Conservation (phyloP, 2,113 vertebrate species). For the Pluvialis apricaria region DNA sequence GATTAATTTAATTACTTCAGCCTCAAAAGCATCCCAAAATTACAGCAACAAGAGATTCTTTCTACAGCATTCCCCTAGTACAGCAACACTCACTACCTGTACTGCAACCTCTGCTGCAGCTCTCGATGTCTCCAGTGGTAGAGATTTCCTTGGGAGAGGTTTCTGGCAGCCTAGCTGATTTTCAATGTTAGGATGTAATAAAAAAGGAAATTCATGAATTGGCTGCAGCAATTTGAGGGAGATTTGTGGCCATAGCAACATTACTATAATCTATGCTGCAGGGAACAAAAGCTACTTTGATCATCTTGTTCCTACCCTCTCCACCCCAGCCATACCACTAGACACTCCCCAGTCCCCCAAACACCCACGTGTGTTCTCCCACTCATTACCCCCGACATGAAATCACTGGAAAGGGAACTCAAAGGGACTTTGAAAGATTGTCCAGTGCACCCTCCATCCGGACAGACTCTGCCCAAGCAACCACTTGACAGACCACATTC, state of each 20-base stretch:
- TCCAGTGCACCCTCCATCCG: not conserved
- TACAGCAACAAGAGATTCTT: not conserved
- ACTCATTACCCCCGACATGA: rapidly evolving
- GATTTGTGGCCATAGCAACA: conserved; percentile 63
- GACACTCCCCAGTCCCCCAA: not conserved
- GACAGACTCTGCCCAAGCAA: not conserved
- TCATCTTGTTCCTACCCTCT: not conserved
- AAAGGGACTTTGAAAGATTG: not conserved
- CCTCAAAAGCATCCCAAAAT: not conserved
- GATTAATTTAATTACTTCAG: conserved; percentile 21
- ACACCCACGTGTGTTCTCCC: not conserved
- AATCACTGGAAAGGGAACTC: not conserved
- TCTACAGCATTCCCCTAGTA: not conserved
- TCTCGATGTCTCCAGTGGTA: not conserved
- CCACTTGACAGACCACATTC: not conserved
- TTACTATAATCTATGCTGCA: not conserved
- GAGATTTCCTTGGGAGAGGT: not conserved
- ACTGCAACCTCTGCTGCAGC: not conserved
- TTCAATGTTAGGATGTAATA: not conserved
- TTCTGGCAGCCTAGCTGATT: not conserved
- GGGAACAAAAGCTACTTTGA: conserved; percentile 34
- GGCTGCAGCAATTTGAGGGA: conserved; percentile 39
- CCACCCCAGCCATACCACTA: not conserved
- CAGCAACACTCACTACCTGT: not conserved
- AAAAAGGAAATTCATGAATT: conserved; percentile 30